Conservation (phyloP, 2,888 invertebrate genomes). For the Rotaria sp. region DNA sequence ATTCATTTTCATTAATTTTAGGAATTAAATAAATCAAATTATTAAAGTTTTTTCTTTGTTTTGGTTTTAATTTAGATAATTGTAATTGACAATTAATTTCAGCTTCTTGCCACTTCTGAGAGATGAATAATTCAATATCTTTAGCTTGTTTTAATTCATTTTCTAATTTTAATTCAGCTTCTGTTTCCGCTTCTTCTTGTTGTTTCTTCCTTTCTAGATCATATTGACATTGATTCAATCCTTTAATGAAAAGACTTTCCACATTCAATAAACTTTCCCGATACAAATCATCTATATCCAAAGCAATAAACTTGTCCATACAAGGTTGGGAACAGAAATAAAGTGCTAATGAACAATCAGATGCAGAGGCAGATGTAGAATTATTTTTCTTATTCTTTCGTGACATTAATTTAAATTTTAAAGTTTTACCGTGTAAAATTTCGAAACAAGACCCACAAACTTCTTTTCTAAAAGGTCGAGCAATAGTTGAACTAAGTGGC, state of each 20-base stretch:
- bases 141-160: background rate
- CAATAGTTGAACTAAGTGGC: background rate
- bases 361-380: background rate
- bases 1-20: background rate
- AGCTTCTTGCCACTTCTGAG: background rate
- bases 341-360: background rate
- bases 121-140: background rate
- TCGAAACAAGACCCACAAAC: background rate
- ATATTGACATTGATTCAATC: background rate
- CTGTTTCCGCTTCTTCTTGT: background rate
- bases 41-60: background rate
- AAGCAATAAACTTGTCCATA: background rate
- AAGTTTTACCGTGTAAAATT: background rate
- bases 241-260: background rate
- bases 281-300: background rate
- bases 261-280: background rate
- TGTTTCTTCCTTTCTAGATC: background rate
- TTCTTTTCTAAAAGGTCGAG: background rate
- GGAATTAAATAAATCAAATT: background rate
- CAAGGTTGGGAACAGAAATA: slow-evolving; percentile 6
- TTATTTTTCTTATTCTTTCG: background rate
- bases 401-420: background rate
- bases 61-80: background rate
- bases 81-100: background rate
- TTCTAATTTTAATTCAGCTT: background rate